Evolutionary conservation across 37 sponge, comb jelly and placozoan genomes (phyloP), one percentile per base, ranked within the genome.

Genomic region (Petrosia ficiformis): DNA sequence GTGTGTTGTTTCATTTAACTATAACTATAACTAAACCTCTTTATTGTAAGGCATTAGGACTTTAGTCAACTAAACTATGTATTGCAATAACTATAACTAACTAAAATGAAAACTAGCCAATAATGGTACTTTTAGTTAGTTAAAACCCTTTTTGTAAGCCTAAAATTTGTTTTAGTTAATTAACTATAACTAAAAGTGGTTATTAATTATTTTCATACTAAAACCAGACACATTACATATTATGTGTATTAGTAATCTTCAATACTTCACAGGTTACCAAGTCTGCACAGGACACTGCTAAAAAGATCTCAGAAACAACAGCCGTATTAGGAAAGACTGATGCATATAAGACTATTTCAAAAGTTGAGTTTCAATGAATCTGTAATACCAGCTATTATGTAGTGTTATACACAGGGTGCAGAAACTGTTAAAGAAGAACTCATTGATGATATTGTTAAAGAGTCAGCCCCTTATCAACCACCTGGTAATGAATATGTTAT

Each of bases 361-460:
- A 85, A 77, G 90, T 90, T 6, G 10, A 33, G 57, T 11, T 29
- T n/a, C n/a, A n/a, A n/a, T n/a, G n/a, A n/a, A n/a, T 44, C 32
- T 11, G 31, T 39, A 22, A 48, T 19, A 39, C 68, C 54, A 32
- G 28, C 69, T 33, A 35, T 74, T 30, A 40, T 65, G 43, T 39
- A 37, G 61, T 67, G 16, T 31, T 78, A 30, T 75, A 40, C 6
- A 0, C 30, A 90, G 84, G 88, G 93, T 70, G 93, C 75, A 36
- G 67, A 70, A 21, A 54, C 63, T 5, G 82, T 92, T 14, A 87
- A 87, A 43, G 85, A 87, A 63, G 93, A 92, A 25, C 42, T 92
- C 34, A 38, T 92, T 1, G 93, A 92, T 72, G 93, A 92, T 28
- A 73, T 87, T 43, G 58, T 87, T 56, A 69, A 80, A 44, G 72